Conservation (phyloP, 2,888 invertebrate species). For the Hyles lineata region DNA sequence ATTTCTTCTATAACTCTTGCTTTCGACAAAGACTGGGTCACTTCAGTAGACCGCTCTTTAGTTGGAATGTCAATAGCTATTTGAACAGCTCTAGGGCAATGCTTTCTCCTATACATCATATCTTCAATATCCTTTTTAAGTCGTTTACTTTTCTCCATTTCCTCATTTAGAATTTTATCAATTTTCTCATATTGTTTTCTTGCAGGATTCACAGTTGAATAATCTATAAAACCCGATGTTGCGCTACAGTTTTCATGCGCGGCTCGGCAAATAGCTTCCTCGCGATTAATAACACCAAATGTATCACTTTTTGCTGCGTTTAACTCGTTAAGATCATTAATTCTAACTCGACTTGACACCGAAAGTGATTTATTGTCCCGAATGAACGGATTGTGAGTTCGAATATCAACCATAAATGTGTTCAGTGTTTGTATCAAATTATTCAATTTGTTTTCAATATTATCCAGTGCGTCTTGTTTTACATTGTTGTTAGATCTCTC, state of each 20-base stretch:
- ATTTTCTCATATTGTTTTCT: conserved; percentile 39
- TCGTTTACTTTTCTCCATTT: conserved; percentile 57
- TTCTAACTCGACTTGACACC: conserved; percentile 38
- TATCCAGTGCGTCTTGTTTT: conserved; percentile 47
- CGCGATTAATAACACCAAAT: conserved; percentile 33
- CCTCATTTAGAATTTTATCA: conserved; percentile 52
- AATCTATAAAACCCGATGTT: conserved; percentile 37
- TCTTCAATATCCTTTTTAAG: conserved; percentile 58
- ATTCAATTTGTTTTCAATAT: conserved; percentile 65
- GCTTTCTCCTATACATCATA: conserved; percentile 46
- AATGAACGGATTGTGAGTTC: conserved; percentile 41
- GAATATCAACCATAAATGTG: conserved; percentile 57
- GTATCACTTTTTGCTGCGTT: conserved; percentile 44
- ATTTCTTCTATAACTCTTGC: conserved; percentile 34
- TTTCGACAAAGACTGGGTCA: conserved; percentile 56
- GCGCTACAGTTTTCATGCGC: conserved; percentile 41
- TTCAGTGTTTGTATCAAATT: conserved; percentile 60
- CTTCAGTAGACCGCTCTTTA: conserved; percentile 63
- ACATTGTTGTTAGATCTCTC: conserved; percentile 38
- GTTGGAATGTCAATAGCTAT: conserved; percentile 63
- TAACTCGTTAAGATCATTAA: conserved; percentile 32
- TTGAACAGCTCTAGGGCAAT: conserved; percentile 49
- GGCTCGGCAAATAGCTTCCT: conserved; percentile 42
- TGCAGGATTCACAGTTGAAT: conserved; percentile 27
- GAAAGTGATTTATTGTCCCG: conserved; percentile 36